Evolutionary conservation across 2,113 vertebrate genomes (phyloP).

Genomic region (Stegostoma tigrinum): DNA sequence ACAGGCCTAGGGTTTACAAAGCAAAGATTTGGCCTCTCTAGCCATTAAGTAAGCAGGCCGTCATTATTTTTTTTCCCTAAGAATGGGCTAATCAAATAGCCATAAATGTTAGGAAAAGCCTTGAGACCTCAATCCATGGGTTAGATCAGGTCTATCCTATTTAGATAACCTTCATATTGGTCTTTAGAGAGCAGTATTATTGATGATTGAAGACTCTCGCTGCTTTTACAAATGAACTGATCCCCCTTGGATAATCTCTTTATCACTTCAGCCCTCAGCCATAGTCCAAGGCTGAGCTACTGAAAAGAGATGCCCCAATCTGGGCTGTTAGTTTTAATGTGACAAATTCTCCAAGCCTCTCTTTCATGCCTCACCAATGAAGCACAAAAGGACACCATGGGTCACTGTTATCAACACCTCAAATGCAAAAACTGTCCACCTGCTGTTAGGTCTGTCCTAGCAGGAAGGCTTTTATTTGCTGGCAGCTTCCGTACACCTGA

Average conservation of each 20-base stretch:
- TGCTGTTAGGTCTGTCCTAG: constrained; percentile 27
- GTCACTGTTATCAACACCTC: constrained; percentile 48
- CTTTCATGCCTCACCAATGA: constrained; percentile 42
- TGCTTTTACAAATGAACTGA: constrained; percentile 57
- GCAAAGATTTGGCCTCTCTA: constrained; percentile 34
- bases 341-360: constrained; percentile 24
- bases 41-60: constrained; percentile 31
- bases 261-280: constrained; percentile 60
- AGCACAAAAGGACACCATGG: constrained; percentile 38
- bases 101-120: constrained; percentile 37
- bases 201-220: constrained; percentile 55
- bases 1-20: constrained; percentile 24
- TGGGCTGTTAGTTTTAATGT: constrained; percentile 37
- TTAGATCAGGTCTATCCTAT: constrained; percentile 54
- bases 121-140: constrained; percentile 43
- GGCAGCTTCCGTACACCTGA: constrained; percentile 43
- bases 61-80: constrained; percentile 31
- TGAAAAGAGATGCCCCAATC: constrained; percentile 44
- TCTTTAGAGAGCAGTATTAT: constrained; percentile 51
- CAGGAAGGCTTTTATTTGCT: constrained; percentile 38
- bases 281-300: constrained; percentile 51
- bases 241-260: constrained; percentile 58
- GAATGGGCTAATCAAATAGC: constrained; percentile 36
- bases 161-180: constrained; percentile 64
- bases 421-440: constrained; percentile 38